Base-by-base conservation (phyloP, 2,888 invertebrate genomes). In the Dasypolia templi region DNA sequence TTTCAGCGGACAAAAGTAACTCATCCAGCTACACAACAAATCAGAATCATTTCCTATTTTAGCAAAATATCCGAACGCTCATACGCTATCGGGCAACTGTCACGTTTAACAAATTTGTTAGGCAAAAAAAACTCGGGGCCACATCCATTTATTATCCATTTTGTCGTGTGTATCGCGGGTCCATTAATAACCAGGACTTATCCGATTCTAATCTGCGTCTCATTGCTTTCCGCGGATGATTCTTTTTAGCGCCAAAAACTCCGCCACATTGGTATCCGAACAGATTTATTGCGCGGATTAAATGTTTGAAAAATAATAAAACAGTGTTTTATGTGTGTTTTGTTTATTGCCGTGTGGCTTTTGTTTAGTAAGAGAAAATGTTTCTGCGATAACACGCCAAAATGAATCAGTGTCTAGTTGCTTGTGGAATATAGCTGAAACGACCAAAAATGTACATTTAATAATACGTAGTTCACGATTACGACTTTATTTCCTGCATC, bases 121-220 rank as follows among this genome's bases (percentile, higher is more conserved):
- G 85, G 77, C 83, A 83, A 89, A 88, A 91, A 89, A 89, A 87
- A 84, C 83, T 76, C 85, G 80, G 84, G 88, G 86, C 83, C 88
- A 88, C 89, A 90, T 88, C 93, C 95, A 95, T 95, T 93, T 91
- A 90, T 94, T 94, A 95, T 94, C 93, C 95, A 90, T 92, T 91
- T 89, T 91, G 92, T 92, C 92, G 92, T 92, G 93, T 95, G 93
- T 95, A 95, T 93, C 94, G 92, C 92, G 84, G 94, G 92, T 95
- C 95, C 95, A 96, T 96, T 96, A 96, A 96, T 96, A 96, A 95
- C 93, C 82, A 75, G 90, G 94, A 92, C 93, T 95, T 95, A 95
- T 95, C 95, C 94, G 86, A 86, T 89, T 92, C 95, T 96, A 95
- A 96, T 96, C 95, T 95, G 92, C 90, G 93, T 92, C 94, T 95